A percentile compares a stretch with the other conserved stretches of the same genome.
phyloP scores from a whole-genome alignment of 2,888 invertebrate species.

The Torymus aiolomorphi region DNA sequence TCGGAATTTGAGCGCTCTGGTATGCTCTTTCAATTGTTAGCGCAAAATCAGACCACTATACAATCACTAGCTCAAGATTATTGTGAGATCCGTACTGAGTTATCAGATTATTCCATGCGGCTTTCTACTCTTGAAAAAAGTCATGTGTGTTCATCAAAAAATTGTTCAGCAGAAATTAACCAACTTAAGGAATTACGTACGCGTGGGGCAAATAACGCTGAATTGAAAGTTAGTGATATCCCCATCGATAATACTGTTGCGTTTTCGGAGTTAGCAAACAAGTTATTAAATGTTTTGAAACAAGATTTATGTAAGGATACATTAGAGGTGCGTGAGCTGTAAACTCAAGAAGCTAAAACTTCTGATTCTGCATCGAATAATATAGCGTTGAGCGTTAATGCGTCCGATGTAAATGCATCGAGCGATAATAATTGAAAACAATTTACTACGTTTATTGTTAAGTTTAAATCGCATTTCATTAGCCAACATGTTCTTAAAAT shows the following conservation, averaged over 20 bases:
- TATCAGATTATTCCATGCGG: no score
- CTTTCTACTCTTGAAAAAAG: no score
- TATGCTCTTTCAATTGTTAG: no score
- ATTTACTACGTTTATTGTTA: background rate
- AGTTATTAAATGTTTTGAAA: background rate
- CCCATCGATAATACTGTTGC: background rate
- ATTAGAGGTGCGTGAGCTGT: background rate
- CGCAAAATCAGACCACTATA: no score
- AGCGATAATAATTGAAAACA: no score
- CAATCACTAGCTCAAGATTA: no score
- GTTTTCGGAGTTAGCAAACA: background rate
- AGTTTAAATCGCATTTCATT: constrained; percentile 3
- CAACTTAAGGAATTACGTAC: background rate
- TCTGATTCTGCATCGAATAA: no score
- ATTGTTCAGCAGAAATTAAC: no score
- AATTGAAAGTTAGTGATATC: background rate
- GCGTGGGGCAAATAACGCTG: background rate
- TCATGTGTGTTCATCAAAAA: no score
- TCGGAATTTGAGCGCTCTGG: no score
- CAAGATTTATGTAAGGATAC: background rate
- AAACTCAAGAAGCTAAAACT: background rate
- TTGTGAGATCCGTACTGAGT: no score
- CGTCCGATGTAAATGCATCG: background rate
- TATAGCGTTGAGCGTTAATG: background rate
- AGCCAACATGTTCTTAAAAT: background rate